A percentile compares a stretch with the other conserved stretches of the same genome.
Evolutionary conservation across 1,140 invertebrate species (phyloP).

Genomic region (Orchestia grillus): DNA sequence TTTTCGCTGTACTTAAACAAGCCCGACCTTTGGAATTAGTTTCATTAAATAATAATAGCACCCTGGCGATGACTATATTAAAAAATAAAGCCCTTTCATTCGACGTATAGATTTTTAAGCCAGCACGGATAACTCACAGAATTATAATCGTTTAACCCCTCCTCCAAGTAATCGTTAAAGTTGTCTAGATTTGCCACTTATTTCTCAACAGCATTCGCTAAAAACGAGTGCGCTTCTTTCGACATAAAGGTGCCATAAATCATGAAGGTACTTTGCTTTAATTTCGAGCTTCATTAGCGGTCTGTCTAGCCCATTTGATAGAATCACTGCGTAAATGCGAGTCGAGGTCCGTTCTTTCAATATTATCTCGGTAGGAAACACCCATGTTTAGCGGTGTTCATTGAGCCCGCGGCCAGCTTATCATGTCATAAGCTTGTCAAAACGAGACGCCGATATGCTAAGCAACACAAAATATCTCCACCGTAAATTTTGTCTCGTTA

Average conservation of each 20-base stretch:
- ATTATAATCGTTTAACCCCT: not conserved
- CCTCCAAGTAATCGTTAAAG: not conserved
- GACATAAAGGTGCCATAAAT: not conserved
- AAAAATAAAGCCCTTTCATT: not conserved
- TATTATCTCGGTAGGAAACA: conserved; percentile 52
- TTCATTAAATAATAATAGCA: no score
- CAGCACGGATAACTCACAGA: not conserved
- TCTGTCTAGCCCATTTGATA: conserved; percentile 16
- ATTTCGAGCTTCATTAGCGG: conserved; percentile 23
- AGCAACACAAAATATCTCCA: conserved; percentile 12
- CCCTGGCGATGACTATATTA: no score
- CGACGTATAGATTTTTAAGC: not conserved
- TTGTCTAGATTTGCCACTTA: not conserved
- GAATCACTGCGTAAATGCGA: conserved; percentile 22
- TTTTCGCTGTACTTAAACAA: no score
- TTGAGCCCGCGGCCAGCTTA: not conserved
- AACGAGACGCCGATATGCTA: conserved; percentile 18
- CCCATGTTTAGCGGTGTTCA: conserved; percentile 9
- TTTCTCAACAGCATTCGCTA: not conserved
- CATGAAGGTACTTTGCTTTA: not conserved
- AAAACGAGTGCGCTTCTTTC: not conserved
- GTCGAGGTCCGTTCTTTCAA: not conserved
- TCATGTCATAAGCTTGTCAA: conserved; percentile 54
- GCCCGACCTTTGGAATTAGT: no score
- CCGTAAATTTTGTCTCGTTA: not conserved